phyloP scores from a whole-genome alignment of 2,113 vertebrate genomes.

The Steatornis caripensis region DNA sequence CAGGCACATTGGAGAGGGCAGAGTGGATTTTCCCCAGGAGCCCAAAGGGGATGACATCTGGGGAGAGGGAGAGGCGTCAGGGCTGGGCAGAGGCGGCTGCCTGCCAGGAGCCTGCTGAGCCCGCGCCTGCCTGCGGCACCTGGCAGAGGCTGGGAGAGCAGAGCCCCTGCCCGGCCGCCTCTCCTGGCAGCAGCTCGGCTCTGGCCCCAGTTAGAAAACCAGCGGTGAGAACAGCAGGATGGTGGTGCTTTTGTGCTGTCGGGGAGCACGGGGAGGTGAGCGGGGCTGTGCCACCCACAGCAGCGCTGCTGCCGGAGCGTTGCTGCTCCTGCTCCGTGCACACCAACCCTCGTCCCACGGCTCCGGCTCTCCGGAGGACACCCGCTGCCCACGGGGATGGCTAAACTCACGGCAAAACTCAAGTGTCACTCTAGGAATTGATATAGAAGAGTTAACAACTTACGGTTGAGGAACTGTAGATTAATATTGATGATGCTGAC shows the following conservation, averaged over 20 bases:
- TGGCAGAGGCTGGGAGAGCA: not conserved
- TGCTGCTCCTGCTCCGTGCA: not conserved
- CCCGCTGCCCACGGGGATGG: rapidly evolving
- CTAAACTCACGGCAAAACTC: rapidly evolving
- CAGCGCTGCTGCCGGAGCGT: too few relatives aligned
- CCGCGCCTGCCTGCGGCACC: not conserved
- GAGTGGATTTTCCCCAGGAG: slow-evolving; percentile 6
- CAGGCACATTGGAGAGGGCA: not conserved
- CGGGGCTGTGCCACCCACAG: not conserved
- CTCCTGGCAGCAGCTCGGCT: not conserved
- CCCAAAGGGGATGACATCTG: not conserved
- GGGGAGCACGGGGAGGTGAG: not conserved
- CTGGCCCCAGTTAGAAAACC: not conserved
- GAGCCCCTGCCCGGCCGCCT: not conserved
- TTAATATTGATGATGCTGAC: slow-evolving; percentile 33
- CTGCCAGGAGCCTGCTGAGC: too few relatives aligned
- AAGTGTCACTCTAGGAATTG: not conserved
- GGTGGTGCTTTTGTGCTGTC: too few relatives aligned
- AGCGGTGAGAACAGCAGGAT: rapidly evolving
- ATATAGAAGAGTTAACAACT: not conserved
- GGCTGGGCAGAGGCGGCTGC: not conserved
- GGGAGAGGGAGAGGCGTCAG: not conserved
- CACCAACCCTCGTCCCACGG: not conserved
- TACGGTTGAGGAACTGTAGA: slow-evolving; percentile 27
- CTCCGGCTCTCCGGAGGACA: not conserved